These are phyloP conservation scores for Eristalis tenax DNA, from an alignment of 2,888 invertebrate species.

Conservation along the genomic window DNA sequence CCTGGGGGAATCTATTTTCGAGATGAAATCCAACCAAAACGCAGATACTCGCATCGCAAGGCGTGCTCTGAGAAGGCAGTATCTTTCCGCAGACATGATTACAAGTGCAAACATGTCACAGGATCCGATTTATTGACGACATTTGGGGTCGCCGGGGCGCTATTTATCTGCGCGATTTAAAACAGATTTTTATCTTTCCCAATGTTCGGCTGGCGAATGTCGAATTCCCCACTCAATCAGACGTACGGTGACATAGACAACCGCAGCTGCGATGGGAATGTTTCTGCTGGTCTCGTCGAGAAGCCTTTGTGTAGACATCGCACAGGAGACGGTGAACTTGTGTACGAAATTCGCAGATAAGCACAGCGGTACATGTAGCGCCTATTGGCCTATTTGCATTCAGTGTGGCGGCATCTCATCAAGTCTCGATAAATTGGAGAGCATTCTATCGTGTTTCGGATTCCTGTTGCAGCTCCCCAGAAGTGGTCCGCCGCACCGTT, in stretches of 20 bases:
- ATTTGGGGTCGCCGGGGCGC: constrained; percentile 49
- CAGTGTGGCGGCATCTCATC: constrained; percentile 72
- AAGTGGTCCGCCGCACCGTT: constrained; percentile 25
- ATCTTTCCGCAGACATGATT: not conserved
- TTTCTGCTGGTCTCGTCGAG: constrained; percentile 1
- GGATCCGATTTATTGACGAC: constrained; percentile 59
- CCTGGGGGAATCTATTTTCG: constrained; percentile 22
- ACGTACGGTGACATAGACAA: constrained; percentile 47
- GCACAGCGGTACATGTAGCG: constrained; percentile 49
- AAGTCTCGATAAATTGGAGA: constrained; percentile 73
- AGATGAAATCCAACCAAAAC: not conserved
- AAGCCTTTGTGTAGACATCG: constrained; percentile 18
- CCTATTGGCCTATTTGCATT: constrained; percentile 70
- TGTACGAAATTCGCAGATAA: constrained; percentile 35
- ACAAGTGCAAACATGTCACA: constrained; percentile 19
- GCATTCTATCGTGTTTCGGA: constrained; percentile 67
- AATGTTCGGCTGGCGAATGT: constrained; percentile 40
- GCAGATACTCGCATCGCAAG: not conserved
- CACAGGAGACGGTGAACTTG: constrained; percentile 39
- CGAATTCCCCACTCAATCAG: constrained; percentile 56
- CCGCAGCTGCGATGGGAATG: constrained; percentile 31
- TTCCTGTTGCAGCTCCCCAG: constrained; percentile 53
- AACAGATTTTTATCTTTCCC: constrained; percentile 60
- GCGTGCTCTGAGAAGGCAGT: not conserved
- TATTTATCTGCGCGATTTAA: constrained; percentile 59